Base-by-base conservation (phyloP, 2,888 invertebrate genomes). In the Sericinus montela region DNA sequence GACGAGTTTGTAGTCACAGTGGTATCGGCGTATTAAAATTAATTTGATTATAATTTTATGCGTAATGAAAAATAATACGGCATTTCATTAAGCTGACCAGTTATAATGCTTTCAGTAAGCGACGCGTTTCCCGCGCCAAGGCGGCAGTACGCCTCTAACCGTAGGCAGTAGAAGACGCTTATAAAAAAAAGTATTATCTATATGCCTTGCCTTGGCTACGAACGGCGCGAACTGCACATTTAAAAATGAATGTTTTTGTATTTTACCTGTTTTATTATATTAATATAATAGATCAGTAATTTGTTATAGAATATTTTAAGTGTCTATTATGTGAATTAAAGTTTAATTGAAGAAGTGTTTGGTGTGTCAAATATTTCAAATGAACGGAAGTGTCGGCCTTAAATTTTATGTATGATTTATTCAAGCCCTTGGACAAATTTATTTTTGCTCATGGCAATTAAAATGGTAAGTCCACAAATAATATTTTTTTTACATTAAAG, bases 391-490 rank as follows among this genome's bases (percentile, higher is more conserved):
- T 77, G 81, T 62, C 72, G 71, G 72, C 68, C 75, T 76, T 68
- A 81, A 80, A 67, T 80, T 88, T 80, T 84, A 88, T 88, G 87
- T 86, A 88, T 88, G 87, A 87, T 86, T 88, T 87, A 87, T 88
- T 84, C 80, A 87, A 86, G 72, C 80, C 75, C 74, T 80, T 80
- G 87, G 87, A 85, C 72, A 79, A 79, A 78, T 72, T 72, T 85
- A 79, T 70, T 82, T 84, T 85, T 87, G 85, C 85, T 86, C 56
- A 76, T 85, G 75, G 87, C 88, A 84, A 81, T 85, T 80, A 85
- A 83, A 69, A 80, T 80, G 87, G 88, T 88, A 60, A 88, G 88
- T 86, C 56, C 42, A 37, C 19, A 19, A 19, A 19, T 19, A 19
- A 19, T 19, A 3, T 19, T 19, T 2, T 19, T 19, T 19, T 19